phyloP scores from a whole-genome alignment of 2,888 invertebrate genomes.

The Sipha maydis region DNA sequence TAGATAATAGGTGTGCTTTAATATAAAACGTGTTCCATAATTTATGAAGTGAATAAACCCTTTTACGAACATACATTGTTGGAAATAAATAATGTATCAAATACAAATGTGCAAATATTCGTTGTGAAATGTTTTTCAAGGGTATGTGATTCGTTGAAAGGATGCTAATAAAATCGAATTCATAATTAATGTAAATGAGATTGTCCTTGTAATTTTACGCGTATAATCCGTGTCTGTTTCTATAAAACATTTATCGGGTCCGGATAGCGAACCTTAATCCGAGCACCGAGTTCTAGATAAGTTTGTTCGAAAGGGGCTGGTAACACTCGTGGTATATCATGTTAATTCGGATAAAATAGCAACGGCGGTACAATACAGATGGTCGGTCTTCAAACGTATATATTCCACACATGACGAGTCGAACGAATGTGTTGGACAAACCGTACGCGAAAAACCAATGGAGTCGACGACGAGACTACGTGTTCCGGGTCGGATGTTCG shows the following conservation, averaged over 20 bases:
- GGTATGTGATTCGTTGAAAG: neutral
- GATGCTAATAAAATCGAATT: slow-evolving; percentile 25
- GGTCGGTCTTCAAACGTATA: neutral
- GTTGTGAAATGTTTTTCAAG: neutral
- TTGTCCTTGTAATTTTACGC: slow-evolving; percentile 13
- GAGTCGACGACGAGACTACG: no score
- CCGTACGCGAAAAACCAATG: no score
- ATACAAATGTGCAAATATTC: slow-evolving; percentile 24
- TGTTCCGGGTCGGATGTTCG: no score
- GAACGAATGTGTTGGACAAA: no score
- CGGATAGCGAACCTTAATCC: slow-evolving; percentile 38
- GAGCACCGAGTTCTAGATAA: neutral
- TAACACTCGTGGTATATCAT: neutral
- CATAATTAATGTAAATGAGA: slow-evolving; percentile 28
- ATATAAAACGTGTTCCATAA: neutral
- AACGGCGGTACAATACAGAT: neutral
- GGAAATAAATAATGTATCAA: slow-evolving; percentile 16
- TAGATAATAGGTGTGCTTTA: neutral
- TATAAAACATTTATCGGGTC: slow-evolving; percentile 32
- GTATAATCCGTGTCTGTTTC: neutral
- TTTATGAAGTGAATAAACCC: neutral
- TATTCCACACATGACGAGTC: no score
- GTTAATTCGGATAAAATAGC: slow-evolving; percentile 16
- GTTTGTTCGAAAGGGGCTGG: neutral
- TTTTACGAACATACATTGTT: neutral